Base-by-base conservation (phyloP, 2,888 invertebrate species). In the Dryobotodes eremita region DNA sequence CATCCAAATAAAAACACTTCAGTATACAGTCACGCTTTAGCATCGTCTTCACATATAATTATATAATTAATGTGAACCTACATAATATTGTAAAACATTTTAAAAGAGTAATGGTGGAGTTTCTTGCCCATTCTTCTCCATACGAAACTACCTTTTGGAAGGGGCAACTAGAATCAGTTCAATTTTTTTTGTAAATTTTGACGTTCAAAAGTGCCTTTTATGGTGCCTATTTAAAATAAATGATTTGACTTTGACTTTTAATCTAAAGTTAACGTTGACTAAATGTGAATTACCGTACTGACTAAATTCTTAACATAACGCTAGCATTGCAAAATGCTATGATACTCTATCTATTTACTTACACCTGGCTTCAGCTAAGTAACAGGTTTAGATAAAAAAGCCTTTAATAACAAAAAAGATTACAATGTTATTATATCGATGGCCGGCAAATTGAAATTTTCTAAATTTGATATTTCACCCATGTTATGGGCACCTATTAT, bases 401-500 rank as follows among this genome's bases (percentile, higher is more conserved):
- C 48, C 36, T 59, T 79, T 77, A n/a, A 61, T 71, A 42, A 61
- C 13, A 71, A 26, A 57, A 46, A 15, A 68, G 57, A 77, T 68
- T 50, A 69, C n/a, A 53, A 53, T 69, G 23, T 23, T 53, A 69
- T 36, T 69, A 20, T 42, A 64, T 55, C 20, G 62, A 73, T 48
- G 26, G 23, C 31, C 10, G 6, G 10, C 17, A 20, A 80, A 31
- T 31, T 46, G n/a, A 1, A 48, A 26, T 55, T 73, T 53, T 82
- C 42, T 53, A 65, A 46, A 65, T 75, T 59, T 50, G 17, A 64
- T 79, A 53, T 81, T 55, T n/a, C 11, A 62, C 11, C 23, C 20
- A 50, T 74, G 48, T 50, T 64, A 42, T 13, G 23, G 36, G 3
- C 2, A 36, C 13, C 13, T 36, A 23, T 8, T 23, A 64, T 3